Evolutionary conservation across 2,797 vertebrate species (phyloP).

Genomic region (Typhlichthys eigenmanni): DNA sequence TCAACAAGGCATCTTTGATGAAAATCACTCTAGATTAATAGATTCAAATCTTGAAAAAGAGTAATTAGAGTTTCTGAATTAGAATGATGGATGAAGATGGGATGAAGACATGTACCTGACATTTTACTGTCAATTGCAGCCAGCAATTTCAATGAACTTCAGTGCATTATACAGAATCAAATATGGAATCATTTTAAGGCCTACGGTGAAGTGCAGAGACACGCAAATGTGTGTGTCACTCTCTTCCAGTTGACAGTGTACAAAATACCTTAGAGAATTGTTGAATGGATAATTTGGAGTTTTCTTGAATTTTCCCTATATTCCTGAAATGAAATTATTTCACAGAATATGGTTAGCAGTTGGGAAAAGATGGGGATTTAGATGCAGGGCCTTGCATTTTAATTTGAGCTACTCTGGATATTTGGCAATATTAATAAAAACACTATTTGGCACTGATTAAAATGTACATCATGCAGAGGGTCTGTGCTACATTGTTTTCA

Average conservation of each 20-base stretch:
- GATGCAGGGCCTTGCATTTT: not conserved
- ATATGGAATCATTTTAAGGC: not conserved
- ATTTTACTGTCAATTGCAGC: constrained; percentile 44
- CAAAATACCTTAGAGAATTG: too few species aligned
- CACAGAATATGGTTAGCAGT: not conserved
- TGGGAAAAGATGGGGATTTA: not conserved
- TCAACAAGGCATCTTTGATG: not conserved
- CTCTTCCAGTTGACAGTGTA: too few species aligned
- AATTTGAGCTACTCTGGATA: not conserved
- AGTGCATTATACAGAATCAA: constrained; percentile 20
- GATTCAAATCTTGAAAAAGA: not conserved
- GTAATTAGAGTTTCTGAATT: constrained; percentile 14
- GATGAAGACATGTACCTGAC: constrained; percentile 32
- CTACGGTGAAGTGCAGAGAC: too few species aligned
- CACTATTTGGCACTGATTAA: too few species aligned
- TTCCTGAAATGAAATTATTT: not conserved
- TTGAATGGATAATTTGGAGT: too few species aligned
- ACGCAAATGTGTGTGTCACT: too few species aligned
- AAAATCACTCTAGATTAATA: not conserved
- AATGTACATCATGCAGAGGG: too few species aligned
- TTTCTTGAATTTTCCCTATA: not conserved
- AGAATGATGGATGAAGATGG: constrained; percentile 31
- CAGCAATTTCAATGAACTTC: constrained; percentile 40
- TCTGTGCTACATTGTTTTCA: too few species aligned
- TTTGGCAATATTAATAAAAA: not conserved